Evolutionary conservation across 2,888 invertebrate genomes (phyloP), one percentile per base, ranked within the genome.

Genomic region (Lasioglossum zephyrum): DNA sequence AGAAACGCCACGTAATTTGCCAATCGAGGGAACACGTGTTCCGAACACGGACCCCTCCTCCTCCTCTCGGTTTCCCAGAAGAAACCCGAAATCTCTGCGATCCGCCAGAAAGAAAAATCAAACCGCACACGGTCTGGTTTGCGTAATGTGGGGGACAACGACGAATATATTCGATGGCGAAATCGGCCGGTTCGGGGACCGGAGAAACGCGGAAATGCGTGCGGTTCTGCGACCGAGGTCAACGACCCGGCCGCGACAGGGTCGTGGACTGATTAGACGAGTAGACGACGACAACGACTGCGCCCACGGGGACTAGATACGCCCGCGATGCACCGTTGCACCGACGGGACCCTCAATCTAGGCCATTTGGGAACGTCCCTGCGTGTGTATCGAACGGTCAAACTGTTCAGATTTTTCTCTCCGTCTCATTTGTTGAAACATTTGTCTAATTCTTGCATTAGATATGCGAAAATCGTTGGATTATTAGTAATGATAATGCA

Each of bases 201-300:
- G 39, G 49, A 49, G 36, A 57, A 53, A n/a, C 41, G 66, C 69
- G 73, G n/a, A 81, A 77, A 73, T 57, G 74, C 60, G 36, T 49
- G 87, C 85, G 88, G 81, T 87, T 82, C 69, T 77, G 69, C 69
- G 63, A 53, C 73, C 73, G 80, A 76, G 90, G 89, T 89, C 79
- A 85, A 88, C 88, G 88, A 87, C 89, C 84, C 79, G 47, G 47
- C 53, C 81, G 90, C 31, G 84, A 87, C 88, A 84, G 88, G 88
- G 79, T 87, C 83, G 86, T 82, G 85, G 88, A 85, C 88, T 88
- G 89, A 90, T 90, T 90, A 90, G 90, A 85, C 90, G 88, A 87
- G 88, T 88, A 84, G 88, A 53, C 53, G 53, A 2, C 53, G 89
- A 53, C 53, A n/a, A n/a, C 53, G 53, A 74, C 77, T 80, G 85